phyloP scores from a whole-genome alignment of 2,888 invertebrate species.

The Thecophora atra region DNA sequence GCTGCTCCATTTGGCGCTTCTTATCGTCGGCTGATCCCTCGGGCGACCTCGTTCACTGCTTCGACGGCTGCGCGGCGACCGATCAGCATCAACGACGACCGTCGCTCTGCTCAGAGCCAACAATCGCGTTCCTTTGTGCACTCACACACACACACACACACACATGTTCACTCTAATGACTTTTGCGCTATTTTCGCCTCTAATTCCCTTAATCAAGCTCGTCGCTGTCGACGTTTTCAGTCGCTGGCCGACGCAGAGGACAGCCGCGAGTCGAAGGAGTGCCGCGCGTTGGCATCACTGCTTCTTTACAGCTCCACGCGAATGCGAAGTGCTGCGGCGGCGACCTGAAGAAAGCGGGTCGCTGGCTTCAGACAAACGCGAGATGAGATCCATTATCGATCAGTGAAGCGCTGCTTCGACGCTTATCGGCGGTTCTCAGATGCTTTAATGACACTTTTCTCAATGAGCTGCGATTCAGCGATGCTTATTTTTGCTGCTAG shows the following conservation, averaged over 20 bases:
- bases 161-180: conserved; percentile 26
- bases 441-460: no score
- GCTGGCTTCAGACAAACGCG: no score
- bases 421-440: no score
- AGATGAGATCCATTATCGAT: no score
- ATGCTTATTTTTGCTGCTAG: no score
- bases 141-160: conserved; percentile 18
- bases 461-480: no score
- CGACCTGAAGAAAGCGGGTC: no score
- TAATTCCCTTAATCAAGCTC: conserved; percentile 37
- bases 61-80: conserved; percentile 1
- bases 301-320: conserved; percentile 6
- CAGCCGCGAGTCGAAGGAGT: conserved; percentile 36
- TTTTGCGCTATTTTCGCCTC: conserved; percentile 31
- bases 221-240: conserved; percentile 11
- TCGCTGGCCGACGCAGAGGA: conserved; percentile 10
- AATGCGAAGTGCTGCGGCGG: no score
- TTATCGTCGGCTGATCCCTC: conserved; percentile 40
- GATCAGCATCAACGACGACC: not conserved
- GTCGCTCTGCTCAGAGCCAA: conserved; percentile 7
- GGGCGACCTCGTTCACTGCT: conserved; percentile 34
- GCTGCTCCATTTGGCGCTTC: conserved; percentile 33
- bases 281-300: conserved; percentile 35
- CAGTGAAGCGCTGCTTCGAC: no score
- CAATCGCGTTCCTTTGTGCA: conserved; percentile 35